Conservation (phyloP, 1,140 invertebrate species). For the Dendroctonus ponderosae region DNA sequence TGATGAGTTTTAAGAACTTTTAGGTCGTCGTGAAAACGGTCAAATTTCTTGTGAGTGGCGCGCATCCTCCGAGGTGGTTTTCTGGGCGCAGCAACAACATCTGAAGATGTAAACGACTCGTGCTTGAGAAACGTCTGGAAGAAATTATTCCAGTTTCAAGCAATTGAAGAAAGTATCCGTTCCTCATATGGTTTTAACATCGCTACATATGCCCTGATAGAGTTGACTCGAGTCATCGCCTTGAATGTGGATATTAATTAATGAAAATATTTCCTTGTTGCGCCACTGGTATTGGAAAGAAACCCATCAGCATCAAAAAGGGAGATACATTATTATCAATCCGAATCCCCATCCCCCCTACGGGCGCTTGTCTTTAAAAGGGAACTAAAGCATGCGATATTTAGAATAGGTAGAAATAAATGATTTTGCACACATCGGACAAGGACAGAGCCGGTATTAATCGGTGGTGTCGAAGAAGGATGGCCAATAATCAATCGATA, state of each 20-base stretch:
- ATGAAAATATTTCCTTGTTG: background rate
- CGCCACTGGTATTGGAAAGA: slow-evolving; percentile 22
- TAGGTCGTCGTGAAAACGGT: too few relatives aligned
- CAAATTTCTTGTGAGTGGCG: too few relatives aligned
- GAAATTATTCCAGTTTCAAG: background rate
- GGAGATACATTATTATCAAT: slow-evolving; percentile 34
- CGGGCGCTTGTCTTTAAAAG: slow-evolving; percentile 13
- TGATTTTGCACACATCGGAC: slow-evolving; percentile 22
- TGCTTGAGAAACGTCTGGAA: background rate
- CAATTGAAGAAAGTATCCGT: background rate
- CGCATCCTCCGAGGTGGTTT: too few relatives aligned
- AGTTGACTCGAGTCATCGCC: too few relatives aligned
- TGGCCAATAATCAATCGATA: slow-evolving; percentile 30
- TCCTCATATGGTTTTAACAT: too few relatives aligned
- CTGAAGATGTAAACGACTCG: too few relatives aligned
- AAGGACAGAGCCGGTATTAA: slow-evolving; percentile 4
- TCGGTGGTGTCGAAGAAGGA: slow-evolving; percentile 1
- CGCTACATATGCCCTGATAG: too few relatives aligned
- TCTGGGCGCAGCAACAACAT: too few relatives aligned
- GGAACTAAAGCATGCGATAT: slow-evolving; percentile 26
- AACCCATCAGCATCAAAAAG: slow-evolving; percentile 29
- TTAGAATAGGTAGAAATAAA: slow-evolving; percentile 34
- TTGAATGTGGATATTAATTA: too few relatives aligned
- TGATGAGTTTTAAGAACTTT: too few relatives aligned
- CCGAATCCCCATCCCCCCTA: slow-evolving; percentile 8